Evolutionary conservation across 2,113 vertebrate genomes (phyloP).

Genomic region (Leptocoma aspasia): DNA sequence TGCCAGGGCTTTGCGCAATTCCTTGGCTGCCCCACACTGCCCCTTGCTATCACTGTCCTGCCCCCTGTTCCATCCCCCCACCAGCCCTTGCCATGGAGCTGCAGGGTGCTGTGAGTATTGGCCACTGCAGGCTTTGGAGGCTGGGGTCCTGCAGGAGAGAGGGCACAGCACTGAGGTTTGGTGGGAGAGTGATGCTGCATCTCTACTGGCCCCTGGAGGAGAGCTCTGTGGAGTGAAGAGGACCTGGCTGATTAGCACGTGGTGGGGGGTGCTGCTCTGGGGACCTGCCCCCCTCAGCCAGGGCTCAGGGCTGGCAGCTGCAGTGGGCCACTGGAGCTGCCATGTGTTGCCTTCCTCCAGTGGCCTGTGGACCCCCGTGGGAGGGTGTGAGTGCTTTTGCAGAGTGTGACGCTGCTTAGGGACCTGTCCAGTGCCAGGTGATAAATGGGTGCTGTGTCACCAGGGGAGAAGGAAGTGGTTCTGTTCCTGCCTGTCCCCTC

Average conservation of each 20-base stretch:
- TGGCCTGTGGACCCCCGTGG: accelerated
- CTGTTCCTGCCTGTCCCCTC: neutral
- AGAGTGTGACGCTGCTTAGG: accelerated
- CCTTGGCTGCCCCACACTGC: neutral
- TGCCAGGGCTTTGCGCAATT: neutral
- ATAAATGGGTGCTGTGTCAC: neutral
- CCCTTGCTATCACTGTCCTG: neutral
- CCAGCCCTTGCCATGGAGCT: accelerated
- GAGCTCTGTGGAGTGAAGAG: neutral
- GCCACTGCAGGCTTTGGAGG: accelerated
- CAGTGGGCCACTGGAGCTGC: neutral
- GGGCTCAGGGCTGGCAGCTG: neutral
- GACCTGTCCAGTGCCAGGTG: neutral
- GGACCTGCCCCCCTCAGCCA: accelerated
- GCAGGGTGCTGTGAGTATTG: neutral
- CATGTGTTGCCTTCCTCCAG: neutral
- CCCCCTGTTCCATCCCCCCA: accelerated
- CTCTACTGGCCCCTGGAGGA: accelerated
- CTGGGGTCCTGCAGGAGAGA: neutral
- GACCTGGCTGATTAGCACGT: neutral
- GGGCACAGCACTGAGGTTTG: neutral
- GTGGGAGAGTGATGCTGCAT: neutral
- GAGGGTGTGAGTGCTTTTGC: neutral
- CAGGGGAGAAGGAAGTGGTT: neutral
- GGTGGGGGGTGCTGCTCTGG: neutral